These are phyloP conservation scores for Nannobrachium achirus DNA, from an alignment of 2,113 vertebrate genomes.

Conservation along the genomic window DNA sequence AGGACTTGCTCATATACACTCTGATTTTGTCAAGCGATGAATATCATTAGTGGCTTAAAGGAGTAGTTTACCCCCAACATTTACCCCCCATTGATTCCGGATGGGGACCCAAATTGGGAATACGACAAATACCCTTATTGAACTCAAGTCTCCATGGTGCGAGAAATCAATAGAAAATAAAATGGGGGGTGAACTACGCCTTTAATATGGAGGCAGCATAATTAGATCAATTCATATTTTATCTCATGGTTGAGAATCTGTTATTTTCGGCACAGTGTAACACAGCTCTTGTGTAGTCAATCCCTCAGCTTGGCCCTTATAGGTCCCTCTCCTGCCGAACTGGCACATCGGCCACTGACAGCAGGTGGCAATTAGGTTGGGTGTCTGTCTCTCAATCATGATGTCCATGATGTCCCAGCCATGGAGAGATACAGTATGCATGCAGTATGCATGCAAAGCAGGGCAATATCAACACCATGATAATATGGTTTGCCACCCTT, in stretches of 20 bases:
- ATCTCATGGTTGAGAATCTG: too few species aligned
- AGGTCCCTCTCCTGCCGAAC: slow-evolving; percentile 31
- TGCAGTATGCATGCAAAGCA: slow-evolving; percentile 33
- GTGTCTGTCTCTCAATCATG: slow-evolving; percentile 47
- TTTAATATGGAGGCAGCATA: slow-evolving; percentile 47
- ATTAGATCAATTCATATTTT: slow-evolving; percentile 8
- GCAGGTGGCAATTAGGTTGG: slow-evolving; percentile 46
- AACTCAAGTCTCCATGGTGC: too few species aligned
- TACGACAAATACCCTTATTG: too few species aligned
- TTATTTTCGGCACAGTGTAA: too few species aligned
- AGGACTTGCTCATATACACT: slow-evolving; percentile 35
- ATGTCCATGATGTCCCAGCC: slow-evolving; percentile 26
- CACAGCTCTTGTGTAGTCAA: slow-evolving; percentile 9
- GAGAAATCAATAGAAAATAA: too few species aligned
- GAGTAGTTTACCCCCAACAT: too few species aligned
- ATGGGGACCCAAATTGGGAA: too few species aligned
- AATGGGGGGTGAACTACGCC: too few species aligned
- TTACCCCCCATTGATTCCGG: too few species aligned
- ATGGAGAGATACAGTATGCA: slow-evolving; percentile 14
- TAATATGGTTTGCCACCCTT: slow-evolving; percentile 43
- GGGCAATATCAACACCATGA: slow-evolving; percentile 35
- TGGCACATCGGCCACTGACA: slow-evolving; percentile 32
- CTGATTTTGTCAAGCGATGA: slow-evolving; percentile 44
- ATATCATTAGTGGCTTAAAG: slow-evolving; percentile 52
- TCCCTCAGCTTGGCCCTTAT: slow-evolving; percentile 17